Base-by-base conservation (phyloP, 2,113 vertebrate species). In the Sturnira hondurensis region DNA sequence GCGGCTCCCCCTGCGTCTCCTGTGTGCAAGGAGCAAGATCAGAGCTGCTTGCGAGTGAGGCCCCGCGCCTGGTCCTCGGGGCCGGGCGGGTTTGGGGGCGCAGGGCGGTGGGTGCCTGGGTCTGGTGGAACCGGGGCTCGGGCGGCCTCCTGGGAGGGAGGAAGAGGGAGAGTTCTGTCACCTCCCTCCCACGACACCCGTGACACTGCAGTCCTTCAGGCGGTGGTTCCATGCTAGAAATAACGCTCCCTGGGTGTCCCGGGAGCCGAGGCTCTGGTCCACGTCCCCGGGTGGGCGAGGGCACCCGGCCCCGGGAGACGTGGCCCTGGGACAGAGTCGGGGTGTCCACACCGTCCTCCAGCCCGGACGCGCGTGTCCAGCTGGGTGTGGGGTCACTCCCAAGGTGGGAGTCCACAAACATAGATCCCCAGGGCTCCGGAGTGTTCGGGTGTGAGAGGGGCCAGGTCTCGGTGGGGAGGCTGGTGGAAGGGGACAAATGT, bases 161-260 rank as follows among this genome's bases (percentile, higher is more conserved):
- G 96, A 16, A 4, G 50, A 98, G 86, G 70, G 97, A 97, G 98
- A 98, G 97, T 98, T 96, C 96, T 98, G 97, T 98, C 98, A 76
- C 96, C 95, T 98, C 33, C 47, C 45, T 54, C 41, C 68, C 31
- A 97, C 98, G 98, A 99, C 98, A 98, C 97, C 96, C 98, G 96
- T 98, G 98, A 99, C 98, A 98, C 97, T 98, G 98, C 97, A 98
- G 97, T 98, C 98, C 78, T 98, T 98, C 98, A 97, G 94, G 98
- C 98, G 96, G 96, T 93, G 97, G 98, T 97, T 98, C 96, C 81
- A 91, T 97, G 95, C 92, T 97, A 96, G 97, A 98, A 97, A 80
- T 77, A 81, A 94, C 96, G 91, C 97, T 95, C 96, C 73, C 68
- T 89, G 63, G 12, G 94, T 96, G 88, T 94, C 82, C 85, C 91